phyloP scores from a whole-genome alignment of 2,888 invertebrate genomes.

The Patella pellucida region DNA sequence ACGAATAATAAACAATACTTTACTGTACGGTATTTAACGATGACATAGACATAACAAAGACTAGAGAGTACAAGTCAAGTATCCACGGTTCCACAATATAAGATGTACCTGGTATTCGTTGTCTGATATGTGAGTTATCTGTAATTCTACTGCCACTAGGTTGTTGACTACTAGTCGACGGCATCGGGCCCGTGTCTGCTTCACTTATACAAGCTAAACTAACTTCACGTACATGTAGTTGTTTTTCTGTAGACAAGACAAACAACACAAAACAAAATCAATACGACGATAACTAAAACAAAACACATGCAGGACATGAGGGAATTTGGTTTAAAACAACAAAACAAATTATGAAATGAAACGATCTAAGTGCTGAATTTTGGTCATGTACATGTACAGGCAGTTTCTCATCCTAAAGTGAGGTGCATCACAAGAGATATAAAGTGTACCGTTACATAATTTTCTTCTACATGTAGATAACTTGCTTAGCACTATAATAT shows the following conservation, averaged over 20 bases:
- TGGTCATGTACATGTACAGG: background rate
- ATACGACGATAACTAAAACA: background rate
- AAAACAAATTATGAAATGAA: background rate
- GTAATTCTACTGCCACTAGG: background rate
- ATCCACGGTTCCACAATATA: too few relatives aligned
- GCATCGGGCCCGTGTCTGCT: background rate
- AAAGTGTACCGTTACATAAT: too few relatives aligned
- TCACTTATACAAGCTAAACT: background rate
- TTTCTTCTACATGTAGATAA: too few relatives aligned
- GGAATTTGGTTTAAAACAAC: background rate
- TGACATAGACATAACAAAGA: too few relatives aligned
- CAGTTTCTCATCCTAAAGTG: too few relatives aligned
- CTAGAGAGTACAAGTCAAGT: too few relatives aligned
- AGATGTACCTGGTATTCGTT: background rate
- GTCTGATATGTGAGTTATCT: background rate
- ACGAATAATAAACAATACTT: too few relatives aligned
- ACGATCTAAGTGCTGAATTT: background rate
- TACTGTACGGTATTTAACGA: too few relatives aligned
- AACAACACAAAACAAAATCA: slow-evolving; percentile 1
- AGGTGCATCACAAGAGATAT: too few relatives aligned
- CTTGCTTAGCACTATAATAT: too few relatives aligned
- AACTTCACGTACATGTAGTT: background rate
- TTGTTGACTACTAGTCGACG: background rate
- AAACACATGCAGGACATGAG: background rate
- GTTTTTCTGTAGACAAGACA: slow-evolving; percentile 2